Evolutionary conservation across 2,113 vertebrate species (phyloP), one percentile per base, ranked within the genome.

Genomic region (Nothoprocta perdicaria): DNA sequence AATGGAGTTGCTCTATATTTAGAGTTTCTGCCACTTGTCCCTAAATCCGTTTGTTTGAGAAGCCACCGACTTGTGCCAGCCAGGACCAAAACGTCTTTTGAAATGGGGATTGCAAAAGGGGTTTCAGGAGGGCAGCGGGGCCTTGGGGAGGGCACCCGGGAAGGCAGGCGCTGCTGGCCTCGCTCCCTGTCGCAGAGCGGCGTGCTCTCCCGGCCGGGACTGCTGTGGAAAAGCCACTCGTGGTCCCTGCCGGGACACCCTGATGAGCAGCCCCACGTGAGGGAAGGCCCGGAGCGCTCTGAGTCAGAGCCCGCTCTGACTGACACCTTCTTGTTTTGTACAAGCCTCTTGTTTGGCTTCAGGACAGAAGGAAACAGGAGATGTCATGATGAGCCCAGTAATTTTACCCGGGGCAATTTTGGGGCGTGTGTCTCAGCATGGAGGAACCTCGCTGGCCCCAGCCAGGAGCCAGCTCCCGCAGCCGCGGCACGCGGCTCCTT

Each of bases 301-400:
- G 95, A 94, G 73, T 95, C 92, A 90, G 29, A 10, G 8, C 5
- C 6, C 48, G 19, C 67, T 57, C 41, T 55, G 35, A 18, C 60
- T 69, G 90, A 73, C 91, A 77, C 3, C 6, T 21, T 58, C 94
- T 94, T 96, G 86, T 95, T 95, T 94, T 93, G 53, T 33, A 29
- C 69, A 12, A 31, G 55, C 62, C 85, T 50, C 78, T 92, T 9
- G 0, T 75, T 90, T 95, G 94, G 93, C 92, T 38, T 16, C 19
- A 65, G 82, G 65, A 88, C 88, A 95, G 94, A 80, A 94, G 91
- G 96, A 95, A 95, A 90, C 46, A 83, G 65, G 71, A 95, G 69
- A 68, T 14, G 73, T 8, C n/a, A 85, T 73, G 46, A 85, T 31
- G 85, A 92, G 53, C 73, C 78, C 65, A 31, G 79, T 82, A 62